These are phyloP conservation scores for Thysanoteuthis rhombus DNA, from an alignment of 2,888 invertebrate species.

Conservation along the genomic window DNA sequence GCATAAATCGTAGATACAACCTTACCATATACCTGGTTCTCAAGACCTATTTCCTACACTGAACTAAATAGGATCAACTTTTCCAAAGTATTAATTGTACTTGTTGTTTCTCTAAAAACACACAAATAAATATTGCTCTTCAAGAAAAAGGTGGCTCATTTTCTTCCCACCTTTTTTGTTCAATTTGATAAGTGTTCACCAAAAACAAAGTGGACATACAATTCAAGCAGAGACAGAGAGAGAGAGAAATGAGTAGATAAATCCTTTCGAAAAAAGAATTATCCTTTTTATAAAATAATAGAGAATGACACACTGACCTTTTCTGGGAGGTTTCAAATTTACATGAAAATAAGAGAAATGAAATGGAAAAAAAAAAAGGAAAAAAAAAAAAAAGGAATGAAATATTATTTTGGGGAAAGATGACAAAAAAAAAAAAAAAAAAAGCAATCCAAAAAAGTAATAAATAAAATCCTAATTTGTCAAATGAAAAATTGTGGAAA, in stretches of 20 bases:
- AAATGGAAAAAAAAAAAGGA: no score
- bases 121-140: background rate
- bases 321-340: background rate
- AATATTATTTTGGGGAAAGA: background rate
- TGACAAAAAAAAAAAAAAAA: no score
- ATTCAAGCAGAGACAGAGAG: background rate
- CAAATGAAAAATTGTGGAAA: no score
- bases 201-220: background rate
- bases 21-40: no score
- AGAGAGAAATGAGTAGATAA: background rate
- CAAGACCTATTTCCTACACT: background rate
- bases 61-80: background rate
- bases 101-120: background rate
- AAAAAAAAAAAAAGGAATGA: background rate
- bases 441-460: no score
- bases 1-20: no score
- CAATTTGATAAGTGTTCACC: background rate
- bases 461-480: no score
- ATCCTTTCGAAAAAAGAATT: background rate
- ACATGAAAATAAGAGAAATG: constrained; percentile 12
- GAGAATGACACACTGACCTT: constrained; percentile 12
- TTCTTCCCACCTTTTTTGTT: background rate
- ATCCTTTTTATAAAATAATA: background rate
- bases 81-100: background rate
- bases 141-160: background rate